Percentiles rank a stretch among this genome's conserved stretches.
Conservation (phyloP, 2,113 vertebrate genomes). For the Myrmecobius fasciatus region DNA sequence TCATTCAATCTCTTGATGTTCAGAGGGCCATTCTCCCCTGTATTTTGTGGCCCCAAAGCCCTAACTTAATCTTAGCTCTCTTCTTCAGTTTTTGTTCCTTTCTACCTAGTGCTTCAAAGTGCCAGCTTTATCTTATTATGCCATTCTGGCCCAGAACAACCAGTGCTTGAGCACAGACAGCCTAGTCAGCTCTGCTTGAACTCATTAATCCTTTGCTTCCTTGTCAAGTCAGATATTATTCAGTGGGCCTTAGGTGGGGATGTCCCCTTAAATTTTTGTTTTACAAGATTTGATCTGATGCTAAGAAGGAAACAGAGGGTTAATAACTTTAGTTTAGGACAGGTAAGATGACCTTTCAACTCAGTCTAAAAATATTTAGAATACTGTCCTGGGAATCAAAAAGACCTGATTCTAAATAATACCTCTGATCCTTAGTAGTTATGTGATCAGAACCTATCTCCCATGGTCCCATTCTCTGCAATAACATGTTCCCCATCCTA, state of each 20-base stretch:
- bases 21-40: neutral
- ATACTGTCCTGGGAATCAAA: neutral
- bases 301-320: neutral
- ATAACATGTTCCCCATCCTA: neutral
- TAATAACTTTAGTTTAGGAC: neutral
- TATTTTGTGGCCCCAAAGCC: neutral
- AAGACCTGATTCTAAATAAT: neutral
- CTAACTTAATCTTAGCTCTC: neutral
- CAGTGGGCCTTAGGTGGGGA: neutral
- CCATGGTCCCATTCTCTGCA: neutral
- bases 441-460: neutral
- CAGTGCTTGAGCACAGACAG: neutral
- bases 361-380: neutral
- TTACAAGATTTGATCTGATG: neutral
- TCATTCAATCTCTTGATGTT: neutral
- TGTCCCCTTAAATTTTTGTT: neutral
- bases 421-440: neutral
- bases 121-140: neutral
- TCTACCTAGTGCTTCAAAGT: neutral
- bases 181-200: neutral
- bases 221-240: neutral
- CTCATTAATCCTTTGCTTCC: neutral
- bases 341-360: neutral
- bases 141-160: neutral
- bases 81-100: neutral